These are phyloP conservation scores for Apamea crenata DNA, from an alignment of 2,888 invertebrate genomes.

Conservation along the genomic window DNA sequence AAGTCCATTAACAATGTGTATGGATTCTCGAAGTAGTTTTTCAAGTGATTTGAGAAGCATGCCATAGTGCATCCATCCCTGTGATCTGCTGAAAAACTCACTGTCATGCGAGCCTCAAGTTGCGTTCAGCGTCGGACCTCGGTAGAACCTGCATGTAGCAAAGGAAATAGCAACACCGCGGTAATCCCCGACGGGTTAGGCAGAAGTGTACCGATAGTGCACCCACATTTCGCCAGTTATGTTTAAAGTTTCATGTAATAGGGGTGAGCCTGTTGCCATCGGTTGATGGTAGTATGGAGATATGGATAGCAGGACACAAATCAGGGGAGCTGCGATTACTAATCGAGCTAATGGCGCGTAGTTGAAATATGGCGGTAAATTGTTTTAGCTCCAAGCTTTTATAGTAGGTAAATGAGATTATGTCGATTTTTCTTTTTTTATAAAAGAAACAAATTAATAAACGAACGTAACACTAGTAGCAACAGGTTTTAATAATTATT, in stretches of 20 bases:
- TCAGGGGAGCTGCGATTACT: neutral
- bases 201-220: neutral
- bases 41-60: no score
- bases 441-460: neutral
- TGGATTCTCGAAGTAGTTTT: slow-evolving; percentile 94
- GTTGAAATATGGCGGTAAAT: slow-evolving; percentile 4
- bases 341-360: neutral
- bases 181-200: no score
- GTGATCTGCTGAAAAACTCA: slow-evolving; percentile 99
- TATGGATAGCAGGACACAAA: neutral
- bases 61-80: slow-evolving; percentile 79
- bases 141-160: slow-evolving; percentile 92
- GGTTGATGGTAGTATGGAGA: neutral
- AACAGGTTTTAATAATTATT: neutral
- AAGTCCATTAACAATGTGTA: slow-evolving; percentile 91
- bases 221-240: neutral
- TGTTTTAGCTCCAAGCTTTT: slow-evolving; percentile 1
- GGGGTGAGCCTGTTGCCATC: neutral
- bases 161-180: neutral
- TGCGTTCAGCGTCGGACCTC: slow-evolving; percentile 94
- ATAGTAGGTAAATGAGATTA: neutral
- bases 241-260: neutral
- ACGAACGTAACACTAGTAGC: neutral
- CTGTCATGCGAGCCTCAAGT: slow-evolving; percentile 94
- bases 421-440: neutral